Conservation (phyloP, 2,797 vertebrate species). For the Gila robusta region DNA sequence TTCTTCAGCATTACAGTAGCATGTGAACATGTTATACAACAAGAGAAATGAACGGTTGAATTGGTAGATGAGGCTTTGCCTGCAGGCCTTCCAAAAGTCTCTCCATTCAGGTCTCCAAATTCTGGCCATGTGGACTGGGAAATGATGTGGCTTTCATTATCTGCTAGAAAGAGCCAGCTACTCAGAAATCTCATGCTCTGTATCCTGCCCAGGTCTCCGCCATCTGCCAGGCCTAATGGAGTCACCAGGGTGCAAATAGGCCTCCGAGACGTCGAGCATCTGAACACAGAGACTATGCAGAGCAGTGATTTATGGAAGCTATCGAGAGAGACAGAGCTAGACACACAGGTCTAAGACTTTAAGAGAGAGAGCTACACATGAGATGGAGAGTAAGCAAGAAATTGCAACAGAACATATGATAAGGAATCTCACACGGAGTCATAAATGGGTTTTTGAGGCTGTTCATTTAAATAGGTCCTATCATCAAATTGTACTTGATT, state of each 20-base stretch:
- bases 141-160: constrained; percentile 81
- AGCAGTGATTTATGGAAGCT: constrained; percentile 55
- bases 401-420: constrained; percentile 9
- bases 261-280: constrained; percentile 63
- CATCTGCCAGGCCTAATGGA: constrained; percentile 66
- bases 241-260: constrained; percentile 65
- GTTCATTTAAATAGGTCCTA: background rate
- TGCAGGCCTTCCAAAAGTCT: constrained; percentile 68
- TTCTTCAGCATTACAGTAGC: background rate
- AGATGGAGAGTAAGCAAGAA: background rate
- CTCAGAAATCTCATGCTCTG: constrained; percentile 78
- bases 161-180: constrained; percentile 73
- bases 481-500: background rate
- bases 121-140: constrained; percentile 74
- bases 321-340: constrained; percentile 32
- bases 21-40: constrained; percentile 14
- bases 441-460: constrained; percentile 20
- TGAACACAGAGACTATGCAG: constrained; percentile 56
- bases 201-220: constrained; percentile 73
- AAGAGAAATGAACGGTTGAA: constrained; percentile 56
- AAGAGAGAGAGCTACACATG: background rate
- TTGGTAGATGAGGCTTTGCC: constrained; percentile 75
- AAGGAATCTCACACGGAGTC: constrained; percentile 15
- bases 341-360: constrained; percentile 4
- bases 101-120: constrained; percentile 73